These are phyloP conservation scores for Marcusenius ussheri DNA, from an alignment of 2,113 vertebrate genomes.

Conservation along the genomic window DNA sequence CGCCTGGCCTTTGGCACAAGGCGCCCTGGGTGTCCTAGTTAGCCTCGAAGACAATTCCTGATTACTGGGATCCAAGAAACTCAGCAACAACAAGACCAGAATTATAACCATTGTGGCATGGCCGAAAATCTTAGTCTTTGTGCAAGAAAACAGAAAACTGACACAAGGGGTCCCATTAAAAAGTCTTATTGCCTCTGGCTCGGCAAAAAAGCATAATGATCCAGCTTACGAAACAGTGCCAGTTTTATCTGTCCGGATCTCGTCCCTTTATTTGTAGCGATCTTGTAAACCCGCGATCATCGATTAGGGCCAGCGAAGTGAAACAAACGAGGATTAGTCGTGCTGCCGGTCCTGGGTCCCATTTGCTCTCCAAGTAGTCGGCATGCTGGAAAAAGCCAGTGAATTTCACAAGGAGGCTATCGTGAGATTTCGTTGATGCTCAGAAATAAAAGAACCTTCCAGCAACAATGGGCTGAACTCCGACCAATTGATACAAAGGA, in stretches of 20 bases:
- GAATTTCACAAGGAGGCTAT: slow-evolving; percentile 58
- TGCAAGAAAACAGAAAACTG: slow-evolving; percentile 50
- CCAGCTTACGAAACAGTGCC: slow-evolving; percentile 41
- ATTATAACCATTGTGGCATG: slow-evolving; percentile 85
- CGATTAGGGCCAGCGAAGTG: slow-evolving; percentile 43
- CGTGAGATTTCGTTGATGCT: slow-evolving; percentile 60
- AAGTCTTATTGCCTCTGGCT: slow-evolving; percentile 45
- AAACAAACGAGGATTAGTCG: slow-evolving; percentile 50
- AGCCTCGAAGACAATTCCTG: slow-evolving; percentile 44
- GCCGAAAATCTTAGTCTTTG: slow-evolving; percentile 49
- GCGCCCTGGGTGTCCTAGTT: slow-evolving; percentile 40
- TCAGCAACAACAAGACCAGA: slow-evolving; percentile 73
- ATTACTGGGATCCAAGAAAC: slow-evolving; percentile 60
- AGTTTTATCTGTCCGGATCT: slow-evolving; percentile 43
- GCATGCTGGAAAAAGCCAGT: slow-evolving; percentile 35
- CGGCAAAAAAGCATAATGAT: slow-evolving; percentile 42
- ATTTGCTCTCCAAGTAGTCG: slow-evolving; percentile 44
- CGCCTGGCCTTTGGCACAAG: slow-evolving; percentile 51
- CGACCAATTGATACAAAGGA: slow-evolving; percentile 79
- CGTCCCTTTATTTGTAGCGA: slow-evolving; percentile 50
- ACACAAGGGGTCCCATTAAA: slow-evolving; percentile 72
- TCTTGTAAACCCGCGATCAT: slow-evolving; percentile 54
- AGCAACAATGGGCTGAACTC: slow-evolving; percentile 79
- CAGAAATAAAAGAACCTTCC: slow-evolving; percentile 73
- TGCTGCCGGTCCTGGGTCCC: slow-evolving; percentile 51